Evolutionary conservation across 2,113 vertebrate genomes (phyloP).

Genomic region (Geococcyx californianus): DNA sequence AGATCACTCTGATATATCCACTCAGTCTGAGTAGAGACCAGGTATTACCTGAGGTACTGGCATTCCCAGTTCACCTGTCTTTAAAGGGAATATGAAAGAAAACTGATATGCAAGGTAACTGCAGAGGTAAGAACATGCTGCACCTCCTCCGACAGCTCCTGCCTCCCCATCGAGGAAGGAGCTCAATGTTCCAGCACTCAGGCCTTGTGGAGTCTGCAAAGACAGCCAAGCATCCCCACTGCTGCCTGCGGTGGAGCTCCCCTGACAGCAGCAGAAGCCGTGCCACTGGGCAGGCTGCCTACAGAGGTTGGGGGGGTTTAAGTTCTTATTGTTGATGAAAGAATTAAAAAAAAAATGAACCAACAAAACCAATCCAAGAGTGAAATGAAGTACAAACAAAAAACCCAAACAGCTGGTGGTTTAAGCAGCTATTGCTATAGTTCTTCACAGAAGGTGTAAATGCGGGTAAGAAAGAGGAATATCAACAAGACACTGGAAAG

Average conservation of each 20-base stretch:
- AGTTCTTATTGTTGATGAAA: not conserved
- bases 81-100: not conserved
- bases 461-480: not conserved
- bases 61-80: not conserved
- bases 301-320: not conserved
- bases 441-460: not conserved
- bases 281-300: not conserved
- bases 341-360: not conserved
- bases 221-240: not conserved
- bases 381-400: not conserved
- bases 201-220: not conserved
- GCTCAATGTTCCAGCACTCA: not conserved
- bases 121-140: not conserved
- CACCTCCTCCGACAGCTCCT: not conserved
- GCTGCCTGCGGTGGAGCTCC: not conserved
- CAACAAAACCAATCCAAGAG: constrained; percentile 16
- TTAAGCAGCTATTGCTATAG: not conserved
- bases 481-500: not conserved
- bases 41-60: not conserved
- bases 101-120: not conserved
- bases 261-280: not conserved
- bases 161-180: not conserved
- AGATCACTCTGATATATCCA: not conserved
- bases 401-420: not conserved
- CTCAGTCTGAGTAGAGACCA: not conserved